Base-by-base conservation (phyloP, 2,113 vertebrate species). In the Xerus inauris region DNA sequence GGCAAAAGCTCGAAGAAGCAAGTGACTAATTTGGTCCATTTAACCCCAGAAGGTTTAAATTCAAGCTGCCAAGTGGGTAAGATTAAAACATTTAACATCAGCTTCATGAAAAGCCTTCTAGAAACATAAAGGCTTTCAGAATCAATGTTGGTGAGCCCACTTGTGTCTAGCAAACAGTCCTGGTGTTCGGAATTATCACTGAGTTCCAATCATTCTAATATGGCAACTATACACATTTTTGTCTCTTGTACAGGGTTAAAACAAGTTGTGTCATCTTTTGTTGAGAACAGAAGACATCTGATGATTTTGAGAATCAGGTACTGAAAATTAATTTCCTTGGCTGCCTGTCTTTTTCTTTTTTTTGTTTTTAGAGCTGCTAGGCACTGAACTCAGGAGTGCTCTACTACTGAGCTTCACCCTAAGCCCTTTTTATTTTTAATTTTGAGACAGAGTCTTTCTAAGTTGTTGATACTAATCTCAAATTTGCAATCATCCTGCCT, bases 271-370 rank as follows among this genome's bases (percentile, higher is more conserved):
- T 38, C 38, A 26, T 69, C 51, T 8, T 64, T 57, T 72, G 89
- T 16, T 76, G 71, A 84, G 80, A 51, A 84, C 80, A 81, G 64
- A 93, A 26, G 85, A 47, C 8, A 73, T 77, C 40, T 45, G 47
- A 80, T 45, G 49, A 79, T 54, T 90, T 64, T 89, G 77, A 38
- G 87, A 73, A 87, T 81, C 67, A 90, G 76, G 32, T 51, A 85
- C 32, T 17, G 54, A 95, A 94, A 77, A 84, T 77, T 82, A 57
- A 89, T 57, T 90, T 91, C 20, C 32, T 85, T 87, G 91, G 87
- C 64, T 54, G 49, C 45, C 20, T 79, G 72, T 24, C 26, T 67
- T 35, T 16, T 35, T 35, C 35, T 30, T 64, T 64, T 32, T 13
- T 67, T 67, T 32, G 13, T 67, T 67, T 67, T 35, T 14, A 3